A percentile compares a stretch with the other conserved stretches of the same genome.
These are phyloP conservation scores for Drosophila recens DNA, from an alignment of 2,888 invertebrate genomes.

Conservation along the genomic window DNA sequence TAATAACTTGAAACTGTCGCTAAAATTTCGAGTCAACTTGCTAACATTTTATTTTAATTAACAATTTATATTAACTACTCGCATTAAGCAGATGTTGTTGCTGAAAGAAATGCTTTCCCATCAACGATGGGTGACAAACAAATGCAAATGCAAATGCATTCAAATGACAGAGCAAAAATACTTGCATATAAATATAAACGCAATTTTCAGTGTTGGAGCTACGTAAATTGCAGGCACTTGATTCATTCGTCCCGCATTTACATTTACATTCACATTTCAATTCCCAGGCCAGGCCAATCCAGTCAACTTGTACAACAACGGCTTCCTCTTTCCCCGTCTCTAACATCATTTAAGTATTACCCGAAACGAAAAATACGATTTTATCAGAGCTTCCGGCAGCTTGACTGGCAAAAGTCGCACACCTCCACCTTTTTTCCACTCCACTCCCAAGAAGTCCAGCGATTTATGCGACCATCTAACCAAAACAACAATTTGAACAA, in stretches of 20 bases:
- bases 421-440: constrained; percentile 16
- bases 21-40: not conserved
- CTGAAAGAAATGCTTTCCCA: constrained; percentile 2
- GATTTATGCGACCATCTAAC: constrained; percentile 56
- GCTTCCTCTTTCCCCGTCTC: not conserved
- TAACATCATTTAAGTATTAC: constrained; percentile 59
- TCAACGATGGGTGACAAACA: constrained; percentile 2
- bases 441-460: constrained; percentile 15
- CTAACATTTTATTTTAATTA: constrained; percentile 10
- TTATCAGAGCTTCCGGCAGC: constrained; percentile 63
- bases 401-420: constrained; percentile 64
- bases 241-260: constrained; percentile 37
- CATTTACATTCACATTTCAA: constrained; percentile 32
- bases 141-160: constrained; percentile 18
- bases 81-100: constrained; percentile 1
- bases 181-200: constrained; percentile 34
- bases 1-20: not conserved
- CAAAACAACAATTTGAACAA: constrained; percentile 27
- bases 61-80: constrained; percentile 7
- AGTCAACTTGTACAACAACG: not conserved
- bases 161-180: constrained; percentile 32
- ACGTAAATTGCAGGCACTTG: constrained; percentile 61
- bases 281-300: constrained; percentile 18
- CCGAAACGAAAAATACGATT: constrained; percentile 64
- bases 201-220: constrained; percentile 47